Percentiles rank a stretch among this genome's conserved stretches.
phyloP scores from a whole-genome alignment of 2,888 invertebrate species.

The Drosophila histrio region DNA sequence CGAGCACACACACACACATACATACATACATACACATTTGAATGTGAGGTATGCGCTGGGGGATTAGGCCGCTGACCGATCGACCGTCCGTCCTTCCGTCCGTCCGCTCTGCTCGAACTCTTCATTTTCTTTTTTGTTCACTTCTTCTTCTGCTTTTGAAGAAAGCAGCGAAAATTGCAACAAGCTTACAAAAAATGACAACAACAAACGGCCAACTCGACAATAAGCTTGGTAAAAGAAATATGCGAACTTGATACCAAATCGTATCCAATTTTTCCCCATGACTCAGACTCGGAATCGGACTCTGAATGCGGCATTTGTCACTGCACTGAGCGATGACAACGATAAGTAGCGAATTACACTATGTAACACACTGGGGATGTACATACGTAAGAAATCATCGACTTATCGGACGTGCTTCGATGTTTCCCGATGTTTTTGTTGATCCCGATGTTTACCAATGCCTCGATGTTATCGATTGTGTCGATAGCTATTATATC shows the following conservation, averaged over 20 bases:
- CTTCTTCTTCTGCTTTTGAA: conserved; percentile 8
- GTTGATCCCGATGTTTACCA: too few relatives aligned
- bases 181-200: not conserved
- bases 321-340: not conserved
- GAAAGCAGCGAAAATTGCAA: conserved; percentile 45
- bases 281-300: conserved; percentile 41
- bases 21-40: not conserved
- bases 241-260: conserved; percentile 24
- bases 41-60: not conserved
- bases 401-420: too few relatives aligned
- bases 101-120: conserved; percentile 1
- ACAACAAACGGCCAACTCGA: conserved; percentile 18
- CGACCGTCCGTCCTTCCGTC: not conserved
- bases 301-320: not conserved
- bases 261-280: conserved; percentile 39
- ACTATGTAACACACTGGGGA: too few relatives aligned
- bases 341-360: not conserved
- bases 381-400: too few relatives aligned
- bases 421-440: too few relatives aligned
- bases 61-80: conserved; percentile 1
- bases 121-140: not conserved
- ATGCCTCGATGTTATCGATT: too few relatives aligned
- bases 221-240: conserved; percentile 9
- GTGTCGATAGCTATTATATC: too few relatives aligned
- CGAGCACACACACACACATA: not conserved